phyloP scores from a whole-genome alignment of 2,888 invertebrate species.

The Lomographa bimaculata region DNA sequence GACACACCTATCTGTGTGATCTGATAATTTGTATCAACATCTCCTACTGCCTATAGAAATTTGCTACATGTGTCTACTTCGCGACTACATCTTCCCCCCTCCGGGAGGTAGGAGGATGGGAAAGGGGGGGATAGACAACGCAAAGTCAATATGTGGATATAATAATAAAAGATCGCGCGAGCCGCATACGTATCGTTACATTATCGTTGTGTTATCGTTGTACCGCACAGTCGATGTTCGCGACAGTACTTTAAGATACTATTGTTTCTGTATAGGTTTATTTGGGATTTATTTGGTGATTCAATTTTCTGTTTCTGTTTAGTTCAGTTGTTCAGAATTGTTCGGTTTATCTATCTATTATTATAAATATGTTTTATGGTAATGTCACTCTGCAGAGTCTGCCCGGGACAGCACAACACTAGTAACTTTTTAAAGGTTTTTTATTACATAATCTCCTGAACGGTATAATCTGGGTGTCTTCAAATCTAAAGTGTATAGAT shows the following conservation, averaged over 20 bases:
- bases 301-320: constrained; percentile 16
- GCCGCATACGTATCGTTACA: constrained; percentile 70
- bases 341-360: neutral
- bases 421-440: no score
- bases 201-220: constrained; percentile 64
- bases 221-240: constrained; percentile 33
- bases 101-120: constrained; percentile 15
- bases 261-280: constrained; percentile 17
- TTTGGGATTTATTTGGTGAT: constrained; percentile 18
- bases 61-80: constrained; percentile 21
- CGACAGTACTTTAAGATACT: constrained; percentile 31
- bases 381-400: no score
- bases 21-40: neutral
- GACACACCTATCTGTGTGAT: no score
- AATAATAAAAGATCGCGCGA: constrained; percentile 74
- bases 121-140: constrained; percentile 58
- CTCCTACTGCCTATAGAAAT: constrained; percentile 23
- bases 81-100: constrained; percentile 26
- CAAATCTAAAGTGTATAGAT: no score
- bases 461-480: no score
- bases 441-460: no score
- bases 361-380: no score
- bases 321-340: neutral
- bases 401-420: no score
- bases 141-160: constrained; percentile 81